Conservation (phyloP, 2,888 invertebrate species). For the Tetragonula carbonaria region DNA sequence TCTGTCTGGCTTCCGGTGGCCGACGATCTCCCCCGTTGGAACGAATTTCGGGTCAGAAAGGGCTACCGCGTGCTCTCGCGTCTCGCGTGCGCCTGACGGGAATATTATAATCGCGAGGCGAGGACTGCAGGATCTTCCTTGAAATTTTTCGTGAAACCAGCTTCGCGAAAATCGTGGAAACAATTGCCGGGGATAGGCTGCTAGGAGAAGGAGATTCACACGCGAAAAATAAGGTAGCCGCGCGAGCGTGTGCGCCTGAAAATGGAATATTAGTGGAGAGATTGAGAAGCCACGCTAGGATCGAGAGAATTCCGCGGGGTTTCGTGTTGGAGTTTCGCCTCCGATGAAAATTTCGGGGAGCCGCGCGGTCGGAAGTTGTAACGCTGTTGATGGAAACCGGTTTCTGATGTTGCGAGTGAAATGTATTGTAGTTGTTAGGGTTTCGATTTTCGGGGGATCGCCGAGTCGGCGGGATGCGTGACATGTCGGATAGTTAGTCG, state of each 20-base stretch:
- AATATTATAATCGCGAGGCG: slow-evolving; percentile 61
- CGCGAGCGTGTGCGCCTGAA: neutral
- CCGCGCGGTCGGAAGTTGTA: neutral
- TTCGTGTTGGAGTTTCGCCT: neutral
- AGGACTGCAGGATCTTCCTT: neutral
- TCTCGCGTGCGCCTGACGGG: slow-evolving; percentile 59
- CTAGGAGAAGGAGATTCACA: slow-evolving; percentile 11
- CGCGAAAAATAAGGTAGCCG: neutral
- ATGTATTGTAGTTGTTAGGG: neutral
- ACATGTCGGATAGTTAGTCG: neutral
- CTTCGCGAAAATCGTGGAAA: slow-evolving; percentile 10
- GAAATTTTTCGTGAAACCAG: neutral
- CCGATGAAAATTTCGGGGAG: neutral
- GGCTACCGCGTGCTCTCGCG: slow-evolving; percentile 2
- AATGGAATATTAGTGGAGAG: slow-evolving; percentile 3
- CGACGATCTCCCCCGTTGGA: slow-evolving; percentile 15
- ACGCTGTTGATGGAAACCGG: neutral
- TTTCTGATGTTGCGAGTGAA: neutral
- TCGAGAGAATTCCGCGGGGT: neutral
- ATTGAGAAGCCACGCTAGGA: slow-evolving; percentile 1
- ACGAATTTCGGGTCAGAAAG: slow-evolving; percentile 53
- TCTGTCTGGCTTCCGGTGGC: slow-evolving; percentile 56
- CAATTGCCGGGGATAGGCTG: slow-evolving; percentile 11
- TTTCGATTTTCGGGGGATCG: neutral
- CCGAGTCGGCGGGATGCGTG: neutral